Conservation (phyloP, 1,140 invertebrate genomes). For the Diprion similis region DNA sequence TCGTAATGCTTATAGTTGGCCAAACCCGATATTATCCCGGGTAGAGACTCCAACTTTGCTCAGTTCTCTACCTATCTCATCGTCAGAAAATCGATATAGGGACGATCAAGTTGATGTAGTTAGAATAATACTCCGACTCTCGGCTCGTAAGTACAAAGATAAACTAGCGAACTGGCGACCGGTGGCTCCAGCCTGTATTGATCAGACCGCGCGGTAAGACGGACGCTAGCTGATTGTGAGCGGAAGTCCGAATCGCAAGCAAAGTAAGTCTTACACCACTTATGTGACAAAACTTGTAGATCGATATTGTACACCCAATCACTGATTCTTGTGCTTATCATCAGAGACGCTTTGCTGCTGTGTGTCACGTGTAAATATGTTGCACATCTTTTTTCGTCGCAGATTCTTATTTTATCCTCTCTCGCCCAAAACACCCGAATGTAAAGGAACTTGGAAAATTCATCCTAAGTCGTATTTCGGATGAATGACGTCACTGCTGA, state of each 20-base stretch:
- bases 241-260: background rate
- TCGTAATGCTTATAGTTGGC: too few species aligned
- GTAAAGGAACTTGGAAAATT: background rate
- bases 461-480: too few species aligned
- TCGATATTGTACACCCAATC: too few species aligned
- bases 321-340: too few species aligned
- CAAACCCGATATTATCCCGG: too few species aligned
- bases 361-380: too few species aligned
- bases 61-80: too few species aligned
- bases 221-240: conserved; percentile 37
- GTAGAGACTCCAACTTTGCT: too few species aligned
- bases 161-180: background rate
- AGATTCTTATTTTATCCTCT: background rate
- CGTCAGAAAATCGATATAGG: background rate
- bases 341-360: too few species aligned
- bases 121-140: background rate
- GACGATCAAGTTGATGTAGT: background rate
- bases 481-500: too few species aligned
- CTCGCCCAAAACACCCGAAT: background rate
- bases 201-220: conserved; percentile 51
- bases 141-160: background rate
- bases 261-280: background rate
- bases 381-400: too few species aligned
- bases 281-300: too few species aligned
- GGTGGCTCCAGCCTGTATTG: background rate